phyloP scores from a whole-genome alignment of 1,140 invertebrate genomes.

The Wiebesia pumilae region DNA sequence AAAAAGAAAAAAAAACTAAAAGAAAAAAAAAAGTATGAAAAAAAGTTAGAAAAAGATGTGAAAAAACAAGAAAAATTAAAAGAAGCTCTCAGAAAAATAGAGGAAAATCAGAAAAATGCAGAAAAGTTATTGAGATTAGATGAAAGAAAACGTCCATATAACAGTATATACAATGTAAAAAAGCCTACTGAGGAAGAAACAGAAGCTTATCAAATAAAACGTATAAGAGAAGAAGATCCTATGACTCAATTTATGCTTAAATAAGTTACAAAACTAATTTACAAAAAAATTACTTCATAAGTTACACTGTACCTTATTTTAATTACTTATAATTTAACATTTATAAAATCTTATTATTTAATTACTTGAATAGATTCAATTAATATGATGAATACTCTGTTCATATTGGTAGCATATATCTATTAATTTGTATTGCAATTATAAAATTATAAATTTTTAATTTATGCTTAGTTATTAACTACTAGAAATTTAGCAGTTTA shows the following conservation, averaged over 20 bases:
- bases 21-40: slow-evolving; percentile 82
- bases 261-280: background rate
- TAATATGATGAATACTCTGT: no score
- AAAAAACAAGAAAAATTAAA: slow-evolving; percentile 75
- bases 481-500: background rate
- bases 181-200: slow-evolving; percentile 93
- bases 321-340: no score
- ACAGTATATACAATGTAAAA: slow-evolving; percentile 89
- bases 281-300: no score
- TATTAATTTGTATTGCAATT: background rate
- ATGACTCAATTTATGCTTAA: slow-evolving; percentile 83
- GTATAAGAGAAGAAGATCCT: slow-evolving; percentile 90
- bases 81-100: slow-evolving; percentile 81
- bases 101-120: slow-evolving; percentile 78
- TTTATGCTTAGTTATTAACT: background rate
- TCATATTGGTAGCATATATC: background rate
- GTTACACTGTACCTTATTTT: no score
- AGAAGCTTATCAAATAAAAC: slow-evolving; percentile 94
- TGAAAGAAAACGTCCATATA: slow-evolving; percentile 93
- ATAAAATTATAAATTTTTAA: background rate
- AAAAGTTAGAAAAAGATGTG: slow-evolving; percentile 76
- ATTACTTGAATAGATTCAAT: no score
- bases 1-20: slow-evolving; percentile 78
- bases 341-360: no score
- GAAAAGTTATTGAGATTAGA: slow-evolving; percentile 83